Conservation (phyloP, 2,888 invertebrate species). For the Mellilla xanthometata region DNA sequence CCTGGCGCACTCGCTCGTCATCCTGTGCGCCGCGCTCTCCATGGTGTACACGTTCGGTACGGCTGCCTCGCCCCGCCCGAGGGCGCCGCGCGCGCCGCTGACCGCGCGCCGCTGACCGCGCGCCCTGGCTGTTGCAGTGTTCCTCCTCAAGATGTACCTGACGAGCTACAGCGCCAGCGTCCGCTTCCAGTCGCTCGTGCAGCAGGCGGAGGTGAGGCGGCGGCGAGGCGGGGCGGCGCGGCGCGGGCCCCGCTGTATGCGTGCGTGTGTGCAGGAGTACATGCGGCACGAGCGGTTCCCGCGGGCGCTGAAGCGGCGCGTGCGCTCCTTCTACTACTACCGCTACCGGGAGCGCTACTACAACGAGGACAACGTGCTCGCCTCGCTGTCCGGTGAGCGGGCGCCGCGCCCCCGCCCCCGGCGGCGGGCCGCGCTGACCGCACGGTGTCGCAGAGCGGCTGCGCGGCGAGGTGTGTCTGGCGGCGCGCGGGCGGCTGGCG, state of each 20-base stretch:
- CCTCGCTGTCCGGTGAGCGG: conserved; percentile 75
- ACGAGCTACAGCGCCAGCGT: conserved; percentile 44
- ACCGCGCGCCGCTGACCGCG: no score
- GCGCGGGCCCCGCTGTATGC: no score
- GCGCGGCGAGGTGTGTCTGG: conserved; percentile 77
- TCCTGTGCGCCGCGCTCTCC: conserved; percentile 46
- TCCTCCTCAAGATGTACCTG: conserved; percentile 50
- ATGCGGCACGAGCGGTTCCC: conserved; percentile 83
- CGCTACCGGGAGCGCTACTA: conserved; percentile 82
- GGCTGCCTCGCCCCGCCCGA: no score
- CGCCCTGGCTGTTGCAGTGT: conserved; percentile 47
- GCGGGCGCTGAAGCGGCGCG: conserved; percentile 69
- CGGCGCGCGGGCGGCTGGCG: conserved; percentile 79
- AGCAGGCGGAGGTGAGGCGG: conserved; percentile 65
- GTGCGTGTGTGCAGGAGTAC: conserved; percentile 71
- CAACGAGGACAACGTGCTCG: conserved; percentile 77
- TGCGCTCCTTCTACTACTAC: conserved; percentile 82
- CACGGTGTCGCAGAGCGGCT: conserved; percentile 55
- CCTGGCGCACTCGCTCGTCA: conserved; percentile 41
- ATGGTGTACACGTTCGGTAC: conserved; percentile 53
- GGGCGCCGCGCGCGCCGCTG: no score
- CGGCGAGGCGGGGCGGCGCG: no score
- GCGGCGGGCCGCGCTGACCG: no score
- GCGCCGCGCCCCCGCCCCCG: no score
- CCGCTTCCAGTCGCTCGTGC: conserved; percentile 70